A percentile compares a stretch with the other conserved stretches of the same genome.
phyloP scores from a whole-genome alignment of 2,797 vertebrate genomes.

The Lutjanus campechanus region DNA sequence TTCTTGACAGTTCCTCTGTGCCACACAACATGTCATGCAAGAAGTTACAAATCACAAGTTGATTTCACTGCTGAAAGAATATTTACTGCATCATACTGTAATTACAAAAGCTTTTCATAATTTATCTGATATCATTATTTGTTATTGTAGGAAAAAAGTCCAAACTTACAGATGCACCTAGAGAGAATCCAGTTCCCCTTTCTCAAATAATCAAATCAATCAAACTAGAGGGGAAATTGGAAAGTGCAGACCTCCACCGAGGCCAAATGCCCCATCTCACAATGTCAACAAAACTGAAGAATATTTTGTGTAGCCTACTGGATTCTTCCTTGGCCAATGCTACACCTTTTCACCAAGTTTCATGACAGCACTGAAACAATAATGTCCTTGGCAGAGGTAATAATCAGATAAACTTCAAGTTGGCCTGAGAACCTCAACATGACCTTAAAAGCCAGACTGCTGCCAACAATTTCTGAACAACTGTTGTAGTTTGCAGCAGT shows the following conservation, averaged over 20 bases:
- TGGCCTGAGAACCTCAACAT: constrained; percentile 39
- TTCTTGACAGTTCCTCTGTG: not conserved
- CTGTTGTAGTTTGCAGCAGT: constrained; percentile 44
- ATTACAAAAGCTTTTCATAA: not conserved
- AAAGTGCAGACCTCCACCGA: no score
- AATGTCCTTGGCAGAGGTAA: not conserved
- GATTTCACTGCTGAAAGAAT: not conserved
- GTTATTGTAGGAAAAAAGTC: not conserved
- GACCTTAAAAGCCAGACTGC: constrained; percentile 43
- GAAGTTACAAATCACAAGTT: not conserved
- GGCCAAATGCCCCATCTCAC: no score
- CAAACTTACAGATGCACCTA: not conserved
- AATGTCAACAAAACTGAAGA: no score
- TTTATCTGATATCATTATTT: constrained; percentile 3
- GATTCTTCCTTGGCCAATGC: no score
- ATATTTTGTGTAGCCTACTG: no score
- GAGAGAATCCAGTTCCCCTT: not conserved
- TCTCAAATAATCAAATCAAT: constrained; percentile 2
- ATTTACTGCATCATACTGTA: not conserved
- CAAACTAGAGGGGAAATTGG: not conserved
- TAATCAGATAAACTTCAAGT: constrained; percentile 7
- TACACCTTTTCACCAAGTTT: no score
- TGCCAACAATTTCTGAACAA: constrained; percentile 48
- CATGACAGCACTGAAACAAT: no score
- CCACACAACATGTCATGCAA: not conserved